Base-by-base conservation (phyloP, 2,888 invertebrate genomes). In the Actias luna region DNA sequence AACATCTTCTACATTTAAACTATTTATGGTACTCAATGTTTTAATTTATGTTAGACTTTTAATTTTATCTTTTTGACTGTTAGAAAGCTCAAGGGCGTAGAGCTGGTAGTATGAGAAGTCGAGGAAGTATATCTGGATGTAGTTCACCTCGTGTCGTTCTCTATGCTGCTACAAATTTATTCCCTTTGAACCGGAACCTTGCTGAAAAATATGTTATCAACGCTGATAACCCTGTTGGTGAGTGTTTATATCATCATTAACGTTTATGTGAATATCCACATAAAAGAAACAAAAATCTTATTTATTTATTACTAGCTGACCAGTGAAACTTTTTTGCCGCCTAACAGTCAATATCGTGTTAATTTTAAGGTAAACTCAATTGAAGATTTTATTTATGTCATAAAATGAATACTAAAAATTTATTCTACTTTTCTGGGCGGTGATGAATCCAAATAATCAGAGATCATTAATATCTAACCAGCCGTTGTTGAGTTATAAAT, bases 141-240 rank as follows among this genome's bases (percentile, higher is more conserved):
- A 84, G 78, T 5, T 79, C 93, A 57, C 95, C 96, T 5, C 93
- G 95, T 50, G 95, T 96, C 1, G 94, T 95, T 12, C 88, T 96
- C 59, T 98, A 97, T 78, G 96, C 96, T 67, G 95, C 95, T 0
- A 94, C 95, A 16, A 92, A 94, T 52, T 92, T 99, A 62, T 95
- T 98, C 77, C 96, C 97, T 55, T 94, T 98, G 4, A 96, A 95
- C 78, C 95, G 95, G 68, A 94, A 95, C 63, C 93, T 99, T 62
- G 98, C 98, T 0, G 96, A 96, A 77, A 95, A 96, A 80, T 98
- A 98, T 81, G 94, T 96, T 61, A 88, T 96, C 67, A 86, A 94
- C 79, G 76, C 92, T 29, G 84, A 93, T 75, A 81, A 90, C 79
- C 81, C 93, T 69, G 71, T 90, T n/a, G 90, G 93, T 93, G 71